phyloP scores from a whole-genome alignment of 64 coral and sea anemone genomes.

The Anthopleura sola region DNA sequence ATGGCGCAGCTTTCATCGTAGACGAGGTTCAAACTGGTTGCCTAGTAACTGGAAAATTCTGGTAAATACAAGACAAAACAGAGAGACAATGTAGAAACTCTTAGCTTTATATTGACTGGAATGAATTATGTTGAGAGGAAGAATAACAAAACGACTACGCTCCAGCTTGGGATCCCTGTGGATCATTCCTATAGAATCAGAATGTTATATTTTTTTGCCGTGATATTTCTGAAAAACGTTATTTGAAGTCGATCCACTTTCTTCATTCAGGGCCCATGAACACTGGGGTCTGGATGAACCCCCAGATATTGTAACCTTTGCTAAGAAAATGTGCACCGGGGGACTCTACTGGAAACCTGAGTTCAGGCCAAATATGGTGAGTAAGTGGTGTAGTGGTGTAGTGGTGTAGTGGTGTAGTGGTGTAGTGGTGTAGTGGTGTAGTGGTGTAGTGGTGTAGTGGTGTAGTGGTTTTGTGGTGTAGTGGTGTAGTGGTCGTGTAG shows the following conservation, averaged over 20 bases:
- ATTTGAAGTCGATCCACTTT: background rate
- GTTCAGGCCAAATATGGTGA: constrained; percentile 59
- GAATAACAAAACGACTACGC: too few species aligned
- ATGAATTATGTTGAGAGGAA: too few species aligned
- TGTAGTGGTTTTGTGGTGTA: too few species aligned
- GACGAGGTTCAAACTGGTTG: constrained; percentile 94
- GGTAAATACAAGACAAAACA: constrained; percentile 44
- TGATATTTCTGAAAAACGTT: background rate
- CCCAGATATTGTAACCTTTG: constrained; percentile 92
- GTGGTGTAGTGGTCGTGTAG: too few species aligned
- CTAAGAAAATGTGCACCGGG: constrained; percentile 94
- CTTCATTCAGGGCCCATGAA: constrained; percentile 83
- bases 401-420: too few species aligned
- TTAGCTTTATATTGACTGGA: too few species aligned
- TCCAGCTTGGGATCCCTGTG: too few species aligned
- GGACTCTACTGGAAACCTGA: constrained; percentile 88
- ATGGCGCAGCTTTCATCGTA: constrained; percentile 74
- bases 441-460: too few species aligned
- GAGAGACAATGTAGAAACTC: too few species aligned
- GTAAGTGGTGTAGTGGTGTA: background rate
- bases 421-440: too few species aligned
- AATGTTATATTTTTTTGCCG: too few species aligned
- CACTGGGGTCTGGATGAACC: constrained; percentile 77
- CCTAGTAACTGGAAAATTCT: constrained; percentile 80
- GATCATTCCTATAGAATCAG: too few species aligned